These are phyloP conservation scores for Drosophila truncata DNA, from an alignment of 1,140 invertebrate genomes.

Conservation along the genomic window DNA sequence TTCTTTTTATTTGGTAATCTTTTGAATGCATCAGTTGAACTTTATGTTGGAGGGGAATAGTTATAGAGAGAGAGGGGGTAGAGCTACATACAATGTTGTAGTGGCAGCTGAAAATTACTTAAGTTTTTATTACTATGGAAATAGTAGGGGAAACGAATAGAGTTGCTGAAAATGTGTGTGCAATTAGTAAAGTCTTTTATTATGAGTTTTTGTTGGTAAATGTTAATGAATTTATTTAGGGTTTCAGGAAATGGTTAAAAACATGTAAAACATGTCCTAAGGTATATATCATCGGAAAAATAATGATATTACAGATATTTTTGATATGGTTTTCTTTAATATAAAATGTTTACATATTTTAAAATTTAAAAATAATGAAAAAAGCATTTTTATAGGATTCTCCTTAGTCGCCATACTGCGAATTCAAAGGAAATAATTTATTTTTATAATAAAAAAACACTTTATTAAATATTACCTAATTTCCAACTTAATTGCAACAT, in stretches of 20 bases:
- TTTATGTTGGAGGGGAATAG: conserved; percentile 16
- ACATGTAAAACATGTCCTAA: too few species aligned
- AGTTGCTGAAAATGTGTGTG: not conserved
- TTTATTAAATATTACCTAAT: not conserved
- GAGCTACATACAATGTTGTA: too few species aligned
- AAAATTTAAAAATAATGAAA: too few species aligned
- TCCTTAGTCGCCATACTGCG: too few species aligned
- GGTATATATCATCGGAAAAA: too few species aligned
- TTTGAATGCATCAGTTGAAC: conserved; percentile 41
- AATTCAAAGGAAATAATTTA: not conserved
- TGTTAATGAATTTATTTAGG: not conserved
- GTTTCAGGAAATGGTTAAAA: too few species aligned
- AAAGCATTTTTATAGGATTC: too few species aligned
- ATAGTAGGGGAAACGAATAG: not conserved
- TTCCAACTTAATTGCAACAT: not conserved
- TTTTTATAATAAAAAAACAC: not conserved
- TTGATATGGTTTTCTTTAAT: too few species aligned
- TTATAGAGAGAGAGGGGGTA: not conserved
- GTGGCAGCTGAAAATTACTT: conserved; percentile 17
- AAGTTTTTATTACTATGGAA: conserved; percentile 15
- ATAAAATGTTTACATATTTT: too few species aligned
- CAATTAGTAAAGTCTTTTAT: conserved; percentile 12
- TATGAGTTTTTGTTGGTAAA: not conserved
- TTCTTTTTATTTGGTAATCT: conserved; percentile 22
- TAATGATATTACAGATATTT: too few species aligned